phyloP scores from a whole-genome alignment of 2,888 invertebrate genomes.

The Brenthis ino region DNA sequence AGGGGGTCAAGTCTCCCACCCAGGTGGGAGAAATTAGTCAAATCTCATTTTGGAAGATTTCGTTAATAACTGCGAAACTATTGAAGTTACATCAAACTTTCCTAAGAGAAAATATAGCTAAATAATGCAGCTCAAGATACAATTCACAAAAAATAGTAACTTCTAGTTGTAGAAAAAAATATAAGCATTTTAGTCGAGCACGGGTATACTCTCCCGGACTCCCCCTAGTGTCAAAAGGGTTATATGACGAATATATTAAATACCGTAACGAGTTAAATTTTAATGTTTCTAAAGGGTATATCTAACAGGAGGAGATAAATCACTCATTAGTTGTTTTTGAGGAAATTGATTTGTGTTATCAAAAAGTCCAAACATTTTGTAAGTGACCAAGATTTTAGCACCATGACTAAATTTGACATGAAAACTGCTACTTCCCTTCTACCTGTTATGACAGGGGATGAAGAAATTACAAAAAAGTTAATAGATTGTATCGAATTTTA shows the following conservation, averaged over 20 bases:
- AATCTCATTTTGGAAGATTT: too few species aligned
- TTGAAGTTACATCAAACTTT: too few species aligned
- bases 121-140: too few species aligned
- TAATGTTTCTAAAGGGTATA: conserved; percentile 16
- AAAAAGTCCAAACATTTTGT: conserved; percentile 12
- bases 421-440: neutral
- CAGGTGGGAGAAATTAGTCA: too few species aligned
- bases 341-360: conserved; percentile 4
- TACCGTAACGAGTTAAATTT: conserved; percentile 8
- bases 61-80: too few species aligned
- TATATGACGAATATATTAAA: conserved; percentile 15
- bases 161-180: too few species aligned
- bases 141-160: too few species aligned
- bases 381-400: conserved; percentile 13
- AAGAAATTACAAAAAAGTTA: conserved; percentile 11
- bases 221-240: neutral
- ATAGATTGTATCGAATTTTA: conserved; percentile 9
- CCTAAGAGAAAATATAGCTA: too few species aligned
- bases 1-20: too few species aligned
- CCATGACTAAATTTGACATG: neutral
- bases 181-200: too few species aligned
- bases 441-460: conserved; percentile 10
- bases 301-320: conserved; percentile 14
- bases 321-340: conserved; percentile 1
- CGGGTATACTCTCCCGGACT: too few species aligned